These are phyloP conservation scores for Crenuchus spilurus DNA, from an alignment of 2,797 vertebrate genomes.

Conservation along the genomic window DNA sequence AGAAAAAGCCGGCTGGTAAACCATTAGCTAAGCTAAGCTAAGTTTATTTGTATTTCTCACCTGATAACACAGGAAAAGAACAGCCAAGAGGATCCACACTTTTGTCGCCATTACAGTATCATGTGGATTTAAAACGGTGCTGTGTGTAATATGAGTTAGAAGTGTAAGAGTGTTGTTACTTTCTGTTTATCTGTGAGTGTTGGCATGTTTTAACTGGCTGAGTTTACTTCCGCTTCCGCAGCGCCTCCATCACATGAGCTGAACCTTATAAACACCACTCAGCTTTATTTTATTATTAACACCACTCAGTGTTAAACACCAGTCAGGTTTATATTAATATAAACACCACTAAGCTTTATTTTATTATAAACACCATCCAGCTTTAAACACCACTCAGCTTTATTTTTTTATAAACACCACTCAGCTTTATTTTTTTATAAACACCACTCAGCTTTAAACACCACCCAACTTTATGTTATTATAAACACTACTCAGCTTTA, in stretches of 20 bases:
- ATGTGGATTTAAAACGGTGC: neutral
- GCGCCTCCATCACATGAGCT: conserved; percentile 10
- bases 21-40: neutral
- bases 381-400: too few relatives aligned
- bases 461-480: too few relatives aligned
- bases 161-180: neutral
- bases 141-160: neutral
- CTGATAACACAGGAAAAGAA: conserved; percentile 55
- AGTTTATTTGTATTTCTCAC: conserved; percentile 55
- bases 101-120: conserved; percentile 56
- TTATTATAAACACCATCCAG: too few relatives aligned
- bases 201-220: conserved; percentile 13
- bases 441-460: too few relatives aligned
- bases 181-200: neutral
- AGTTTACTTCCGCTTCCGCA: conserved; percentile 47
- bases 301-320: too few relatives aligned
- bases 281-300: too few relatives aligned
- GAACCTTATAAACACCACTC: neutral
- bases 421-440: too few relatives aligned
- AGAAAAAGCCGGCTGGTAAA: too few relatives aligned
- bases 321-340: too few relatives aligned
- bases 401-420: too few relatives aligned
- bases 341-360: too few relatives aligned
- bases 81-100: conserved; percentile 48
- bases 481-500: too few relatives aligned